phyloP scores from a whole-genome alignment of 2,888 invertebrate genomes.

The Scaptomyza flava region DNA sequence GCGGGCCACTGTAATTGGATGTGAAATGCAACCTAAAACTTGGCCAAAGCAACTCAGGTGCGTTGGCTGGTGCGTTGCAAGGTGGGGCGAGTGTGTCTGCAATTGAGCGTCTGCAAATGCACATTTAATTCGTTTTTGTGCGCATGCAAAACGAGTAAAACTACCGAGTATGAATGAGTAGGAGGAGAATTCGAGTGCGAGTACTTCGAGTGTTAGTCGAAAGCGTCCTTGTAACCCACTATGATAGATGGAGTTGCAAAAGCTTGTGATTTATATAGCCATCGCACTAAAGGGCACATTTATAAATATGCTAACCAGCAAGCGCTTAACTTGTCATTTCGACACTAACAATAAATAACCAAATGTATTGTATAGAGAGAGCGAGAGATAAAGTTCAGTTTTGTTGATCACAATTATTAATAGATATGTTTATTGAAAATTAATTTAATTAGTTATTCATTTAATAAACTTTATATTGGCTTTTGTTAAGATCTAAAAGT shows the following conservation, averaged over 20 bases:
- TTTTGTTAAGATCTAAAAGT: too few relatives aligned
- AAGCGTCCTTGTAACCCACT: constrained; percentile 49
- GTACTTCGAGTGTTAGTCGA: background rate
- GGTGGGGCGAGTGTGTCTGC: constrained; percentile 42
- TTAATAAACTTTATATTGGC: too few relatives aligned
- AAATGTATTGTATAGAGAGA: background rate
- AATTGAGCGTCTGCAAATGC: constrained; percentile 68
- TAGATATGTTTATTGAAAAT: background rate
- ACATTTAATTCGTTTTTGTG: constrained; percentile 73
- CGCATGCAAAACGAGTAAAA: constrained; percentile 25
- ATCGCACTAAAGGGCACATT: constrained; percentile 55
- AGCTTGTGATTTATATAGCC: constrained; percentile 75
- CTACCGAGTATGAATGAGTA: background rate
- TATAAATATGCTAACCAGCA: constrained; percentile 58
- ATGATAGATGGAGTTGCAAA: constrained; percentile 75
- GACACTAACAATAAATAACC: constrained; percentile 8
- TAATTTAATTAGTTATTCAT: background rate
- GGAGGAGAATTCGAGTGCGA: background rate
- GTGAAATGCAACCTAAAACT: constrained; percentile 59
- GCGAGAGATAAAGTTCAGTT: background rate
- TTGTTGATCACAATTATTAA: background rate
- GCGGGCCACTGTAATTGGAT: constrained; percentile 68
- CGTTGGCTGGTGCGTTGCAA: background rate
- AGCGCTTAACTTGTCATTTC: constrained; percentile 53
- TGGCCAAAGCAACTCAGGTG: constrained; percentile 27